phyloP scores from a whole-genome alignment of 92 coral and sea anemone species.

The Zoanthus sansibaricus region DNA sequence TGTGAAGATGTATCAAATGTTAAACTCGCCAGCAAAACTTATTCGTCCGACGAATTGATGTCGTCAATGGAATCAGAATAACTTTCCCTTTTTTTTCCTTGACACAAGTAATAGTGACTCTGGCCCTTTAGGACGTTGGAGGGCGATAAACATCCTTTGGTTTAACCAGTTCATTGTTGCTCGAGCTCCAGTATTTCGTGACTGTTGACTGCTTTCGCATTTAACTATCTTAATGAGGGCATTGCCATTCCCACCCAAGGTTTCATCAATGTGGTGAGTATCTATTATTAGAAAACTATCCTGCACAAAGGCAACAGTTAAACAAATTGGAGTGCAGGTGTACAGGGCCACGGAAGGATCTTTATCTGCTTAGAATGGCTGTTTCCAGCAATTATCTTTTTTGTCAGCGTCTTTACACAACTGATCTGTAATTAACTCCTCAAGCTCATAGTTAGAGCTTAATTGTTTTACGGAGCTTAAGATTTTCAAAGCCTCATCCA shows the following conservation, averaged over 20 bases:
- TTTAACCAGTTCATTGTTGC: neutral
- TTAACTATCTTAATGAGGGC: constrained; percentile 4
- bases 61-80: neutral
- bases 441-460: neutral
- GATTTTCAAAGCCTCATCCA: constrained; percentile 22
- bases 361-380: constrained; percentile 29
- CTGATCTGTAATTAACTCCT: constrained; percentile 41
- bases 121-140: neutral
- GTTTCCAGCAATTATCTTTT: constrained; percentile 17
- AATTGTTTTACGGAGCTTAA: constrained; percentile 26
- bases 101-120: neutral
- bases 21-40: neutral
- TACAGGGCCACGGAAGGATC: constrained; percentile 48
- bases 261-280: constrained; percentile 52
- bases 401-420: constrained; percentile 24
- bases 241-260: constrained; percentile 59
- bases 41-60: neutral
- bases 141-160: neutral
- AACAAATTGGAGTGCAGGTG: constrained; percentile 51
- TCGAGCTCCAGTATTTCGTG: neutral
- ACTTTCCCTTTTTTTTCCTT: neutral
- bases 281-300: constrained; percentile 49
- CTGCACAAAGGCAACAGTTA: constrained; percentile 43
- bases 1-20: neutral
- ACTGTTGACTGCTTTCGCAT: neutral